These are phyloP conservation scores for Mechanitis mazaeus DNA, from an alignment of 2,888 invertebrate genomes.

Conservation along the genomic window DNA sequence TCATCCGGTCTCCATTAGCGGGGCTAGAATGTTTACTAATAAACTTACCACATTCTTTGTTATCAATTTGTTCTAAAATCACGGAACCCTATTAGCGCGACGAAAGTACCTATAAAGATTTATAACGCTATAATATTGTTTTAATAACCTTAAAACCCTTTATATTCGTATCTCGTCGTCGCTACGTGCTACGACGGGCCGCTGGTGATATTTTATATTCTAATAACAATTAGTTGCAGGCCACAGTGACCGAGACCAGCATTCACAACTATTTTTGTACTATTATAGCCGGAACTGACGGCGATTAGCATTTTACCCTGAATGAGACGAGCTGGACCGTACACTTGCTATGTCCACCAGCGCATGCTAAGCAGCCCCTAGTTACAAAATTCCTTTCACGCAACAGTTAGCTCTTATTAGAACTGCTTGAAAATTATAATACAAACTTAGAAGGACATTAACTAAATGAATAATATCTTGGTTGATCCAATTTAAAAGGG, in stretches of 20 bases:
- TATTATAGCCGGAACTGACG: constrained; percentile 28
- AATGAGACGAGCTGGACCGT: constrained; percentile 17
- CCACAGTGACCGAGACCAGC: constrained; percentile 35
- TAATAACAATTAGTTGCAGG: constrained; percentile 59
- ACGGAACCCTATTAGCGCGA: neutral
- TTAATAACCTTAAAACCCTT: constrained; percentile 31
- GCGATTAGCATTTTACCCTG: constrained; percentile 24
- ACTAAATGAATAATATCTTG: neutral
- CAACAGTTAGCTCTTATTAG: neutral
- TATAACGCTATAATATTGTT: constrained; percentile 27
- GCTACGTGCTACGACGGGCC: constrained; percentile 32
- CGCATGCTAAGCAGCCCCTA: constrained; percentile 9
- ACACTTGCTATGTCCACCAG: neutral
- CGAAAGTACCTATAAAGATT: constrained; percentile 22
- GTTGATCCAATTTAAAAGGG: constrained; percentile 11
- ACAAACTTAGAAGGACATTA: neutral
- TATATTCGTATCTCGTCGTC: constrained; percentile 30
- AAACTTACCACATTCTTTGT: neutral
- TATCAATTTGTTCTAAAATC: neutral
- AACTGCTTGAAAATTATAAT: neutral
- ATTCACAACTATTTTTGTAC: constrained; percentile 36
- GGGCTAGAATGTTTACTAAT: neutral
- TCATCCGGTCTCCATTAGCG: neutral
- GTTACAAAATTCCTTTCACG: constrained; percentile 7
- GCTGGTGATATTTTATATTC: constrained; percentile 49